Percentiles rank a stretch among this genome's conserved stretches.
Evolutionary conservation across 1,140 invertebrate genomes (phyloP).

Genomic region (Apocrypta bakeri): DNA sequence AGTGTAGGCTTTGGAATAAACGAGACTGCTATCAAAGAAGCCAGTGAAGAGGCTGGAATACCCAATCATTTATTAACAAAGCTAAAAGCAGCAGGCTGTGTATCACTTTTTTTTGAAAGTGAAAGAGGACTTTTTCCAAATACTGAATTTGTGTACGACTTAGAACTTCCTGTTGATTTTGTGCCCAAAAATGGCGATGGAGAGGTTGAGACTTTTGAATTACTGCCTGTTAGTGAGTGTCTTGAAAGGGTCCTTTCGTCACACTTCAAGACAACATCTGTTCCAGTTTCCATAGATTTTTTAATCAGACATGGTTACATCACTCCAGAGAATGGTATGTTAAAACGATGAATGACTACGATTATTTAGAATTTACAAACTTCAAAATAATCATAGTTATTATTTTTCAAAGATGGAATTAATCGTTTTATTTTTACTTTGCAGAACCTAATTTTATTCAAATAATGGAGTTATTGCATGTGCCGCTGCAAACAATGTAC

Average conservation of each 20-base stretch:
- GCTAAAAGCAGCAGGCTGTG: conserved; percentile 86
- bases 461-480: conserved; percentile 89
- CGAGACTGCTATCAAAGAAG: conserved; percentile 94
- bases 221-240: conserved; percentile 86
- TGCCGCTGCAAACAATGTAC: conserved; percentile 86
- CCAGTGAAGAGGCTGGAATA: conserved; percentile 94
- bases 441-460: conserved; percentile 88
- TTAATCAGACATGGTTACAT: conserved; percentile 92
- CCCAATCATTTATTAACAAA: conserved; percentile 83
- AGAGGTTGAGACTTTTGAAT: conserved; percentile 92
- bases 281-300: conserved; percentile 92
- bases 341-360: background rate
- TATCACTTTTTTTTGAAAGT: conserved; percentile 94
- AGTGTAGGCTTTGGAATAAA: conserved; percentile 90
- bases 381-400: no score
- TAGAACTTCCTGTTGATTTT: conserved; percentile 93
- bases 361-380: no score
- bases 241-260: conserved; percentile 86
- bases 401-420: no score
- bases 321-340: conserved; percentile 89
- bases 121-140: conserved; percentile 94
- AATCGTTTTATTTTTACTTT: conserved; percentile 66
- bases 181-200: conserved; percentile 92
- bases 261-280: conserved; percentile 94
- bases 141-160: conserved; percentile 95